Evolutionary conservation across 2,797 vertebrate genomes (phyloP), one percentile per base, ranked within the genome.

Genomic region (Netta rufina): DNA sequence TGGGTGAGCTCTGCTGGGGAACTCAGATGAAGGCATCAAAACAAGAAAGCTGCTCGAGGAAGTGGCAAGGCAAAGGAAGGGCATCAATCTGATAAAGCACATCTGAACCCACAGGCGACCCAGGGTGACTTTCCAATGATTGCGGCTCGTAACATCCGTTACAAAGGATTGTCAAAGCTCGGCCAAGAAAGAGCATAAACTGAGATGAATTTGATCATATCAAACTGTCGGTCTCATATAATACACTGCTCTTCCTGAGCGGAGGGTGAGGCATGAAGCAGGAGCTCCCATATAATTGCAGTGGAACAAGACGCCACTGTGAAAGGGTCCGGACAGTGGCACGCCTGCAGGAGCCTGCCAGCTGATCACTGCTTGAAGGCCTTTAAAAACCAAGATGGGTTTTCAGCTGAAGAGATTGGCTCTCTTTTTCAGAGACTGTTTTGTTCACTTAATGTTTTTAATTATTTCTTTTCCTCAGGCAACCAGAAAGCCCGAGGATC

Each of bases 401-500:
- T 89, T 86, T 61, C 82, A 90, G 71, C 80, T 76, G 20, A 88
- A 87, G 77, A 79, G 33, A 67, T 45, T 57, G 64, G 21, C 24
- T 80, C 43, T 90, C 60, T 70, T 84, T 90, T 94, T 56, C 74
- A 87, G 66, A 70, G 66, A 90, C 24, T 76, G 86, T 91, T 96
- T 93, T 84, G 81, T 84, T 96, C 90, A 90, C 80, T 92, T 96
- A 95, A 96, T 93, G 92, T 91, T 93, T 95, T 96, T 96, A 96
- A 96, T 96, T 96, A 96, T 95, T 96, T 96, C 90, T 96, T 95
- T 92, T 95, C 95, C 96, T 96, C 86, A 0, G 96, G 96, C 96
- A 94, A 90, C 16, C 64, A 84, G 76, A 95, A 95, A 95, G 88
- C 92, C 86, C 14, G 86, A 96, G 93, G 93, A 96, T 94, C 96